phyloP scores from a whole-genome alignment of 2,797 vertebrate species.

The Gorsachius magnificus region DNA sequence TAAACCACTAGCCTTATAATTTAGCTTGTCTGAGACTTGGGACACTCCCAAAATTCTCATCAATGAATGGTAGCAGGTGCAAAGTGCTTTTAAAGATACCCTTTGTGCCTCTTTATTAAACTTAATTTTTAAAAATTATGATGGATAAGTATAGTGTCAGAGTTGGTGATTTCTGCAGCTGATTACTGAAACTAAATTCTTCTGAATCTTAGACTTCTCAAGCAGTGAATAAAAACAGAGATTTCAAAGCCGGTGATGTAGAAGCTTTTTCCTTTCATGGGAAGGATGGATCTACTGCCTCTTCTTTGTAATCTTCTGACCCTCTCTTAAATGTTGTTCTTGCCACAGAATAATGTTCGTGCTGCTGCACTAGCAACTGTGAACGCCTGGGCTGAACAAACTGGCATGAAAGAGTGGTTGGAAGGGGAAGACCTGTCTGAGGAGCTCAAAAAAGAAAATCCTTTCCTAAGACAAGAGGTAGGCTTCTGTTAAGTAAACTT shows the following conservation, averaged over 20 bases:
- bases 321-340: slow-evolving; percentile 18
- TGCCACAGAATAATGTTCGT: slow-evolving; percentile 86
- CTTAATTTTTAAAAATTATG: not conserved
- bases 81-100: not conserved
- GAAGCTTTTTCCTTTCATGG: not conserved
- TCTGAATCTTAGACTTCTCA: not conserved
- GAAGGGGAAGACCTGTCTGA: slow-evolving; percentile 96
- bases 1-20: not conserved
- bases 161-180: not conserved
- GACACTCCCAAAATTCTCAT: not conserved
- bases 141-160: not conserved
- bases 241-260: not conserved
- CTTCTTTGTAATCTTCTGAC: not conserved
- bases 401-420: slow-evolving; percentile 98
- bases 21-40: not conserved
- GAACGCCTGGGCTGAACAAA: slow-evolving; percentile 95
- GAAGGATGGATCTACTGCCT: not conserved
- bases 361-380: slow-evolving; percentile 89
- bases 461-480: slow-evolving; percentile 95
- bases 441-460: slow-evolving; percentile 95
- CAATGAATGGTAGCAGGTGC: not conserved
- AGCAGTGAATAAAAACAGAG: not conserved
- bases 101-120: not conserved
- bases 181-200: not conserved
- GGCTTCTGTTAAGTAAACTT: not conserved